Evolutionary conservation across 2,113 vertebrate species (phyloP).

Genomic region (Corapipo altera): DNA sequence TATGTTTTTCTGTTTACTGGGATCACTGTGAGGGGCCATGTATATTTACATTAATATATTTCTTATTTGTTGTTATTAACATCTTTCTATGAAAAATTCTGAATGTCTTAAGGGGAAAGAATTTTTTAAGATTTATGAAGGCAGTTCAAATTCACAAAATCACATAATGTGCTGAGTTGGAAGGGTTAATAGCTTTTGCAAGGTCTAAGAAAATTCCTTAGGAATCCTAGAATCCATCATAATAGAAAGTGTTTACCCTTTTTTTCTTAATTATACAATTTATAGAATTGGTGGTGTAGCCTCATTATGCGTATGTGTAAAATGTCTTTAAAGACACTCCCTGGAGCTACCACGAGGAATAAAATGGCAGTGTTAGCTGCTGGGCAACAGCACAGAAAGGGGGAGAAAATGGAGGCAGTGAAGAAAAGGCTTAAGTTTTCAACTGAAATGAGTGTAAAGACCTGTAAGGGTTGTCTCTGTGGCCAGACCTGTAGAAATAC

Average conservation of each 20-base stretch:
- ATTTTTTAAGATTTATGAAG: background rate
- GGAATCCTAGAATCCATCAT: background rate
- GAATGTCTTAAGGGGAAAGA: background rate
- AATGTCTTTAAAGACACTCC: background rate
- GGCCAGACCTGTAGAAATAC: background rate
- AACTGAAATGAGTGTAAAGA: background rate
- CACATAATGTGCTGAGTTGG: background rate
- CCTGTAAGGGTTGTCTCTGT: background rate
- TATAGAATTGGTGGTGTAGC: background rate
- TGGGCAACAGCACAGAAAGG: background rate
- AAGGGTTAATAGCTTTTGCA: background rate
- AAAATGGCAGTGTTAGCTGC: background rate
- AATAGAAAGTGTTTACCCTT: background rate
- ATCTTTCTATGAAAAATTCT: background rate
- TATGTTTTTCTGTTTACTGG: background rate
- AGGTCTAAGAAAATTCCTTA: background rate
- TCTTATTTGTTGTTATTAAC: background rate
- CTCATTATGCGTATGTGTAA: background rate
- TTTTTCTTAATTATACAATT: background rate
- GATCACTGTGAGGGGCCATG: background rate
- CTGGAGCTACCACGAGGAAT: background rate
- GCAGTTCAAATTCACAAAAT: background rate
- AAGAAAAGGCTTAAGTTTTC: background rate
- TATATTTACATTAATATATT: background rate
- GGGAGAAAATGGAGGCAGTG: background rate